A percentile compares a stretch with the other conserved stretches of the same genome.
phyloP scores from a whole-genome alignment of 2,113 vertebrate species.

The Proterorhinus semilunaris region DNA sequence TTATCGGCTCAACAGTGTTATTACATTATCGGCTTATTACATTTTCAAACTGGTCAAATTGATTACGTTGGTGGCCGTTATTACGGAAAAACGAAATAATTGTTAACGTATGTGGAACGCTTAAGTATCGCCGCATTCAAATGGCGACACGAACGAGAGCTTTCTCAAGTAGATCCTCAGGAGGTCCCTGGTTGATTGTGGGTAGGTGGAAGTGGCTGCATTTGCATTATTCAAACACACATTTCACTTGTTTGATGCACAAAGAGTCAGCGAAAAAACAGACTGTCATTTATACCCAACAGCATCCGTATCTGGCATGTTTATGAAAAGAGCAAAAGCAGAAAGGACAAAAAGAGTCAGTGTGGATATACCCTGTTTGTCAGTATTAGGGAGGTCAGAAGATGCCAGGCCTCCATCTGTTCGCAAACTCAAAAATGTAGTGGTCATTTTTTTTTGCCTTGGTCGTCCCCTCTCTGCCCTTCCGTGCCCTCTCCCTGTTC shows the following conservation, averaged over 20 bases:
- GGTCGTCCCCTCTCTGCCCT: conserved; percentile 50
- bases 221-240: background rate
- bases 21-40: too few relatives aligned
- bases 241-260: conserved; percentile 4
- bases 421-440: conserved; percentile 18
- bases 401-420: conserved; percentile 27
- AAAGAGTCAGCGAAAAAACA: conserved; percentile 24
- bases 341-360: conserved; percentile 33
- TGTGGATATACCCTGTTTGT: conserved; percentile 76
- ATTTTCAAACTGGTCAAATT: too few relatives aligned
- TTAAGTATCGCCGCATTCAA: conserved; percentile 21
- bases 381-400: conserved; percentile 54
- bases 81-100: too few relatives aligned
- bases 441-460: conserved; percentile 32
- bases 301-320: conserved; percentile 36
- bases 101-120: conserved; percentile 28
- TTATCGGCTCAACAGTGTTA: too few relatives aligned
- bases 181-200: conserved; percentile 33
- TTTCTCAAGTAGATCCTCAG: conserved; percentile 38
- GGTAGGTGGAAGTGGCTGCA: conserved; percentile 21
- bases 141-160: conserved; percentile 43
- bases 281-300: conserved; percentile 27
- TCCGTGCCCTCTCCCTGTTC: conserved; percentile 33
- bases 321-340: conserved; percentile 44
- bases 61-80: too few relatives aligned